Evolutionary conservation across 2,113 vertebrate species (phyloP), one percentile per base, ranked within the genome.

Genomic region (Myotis lucifugus): DNA sequence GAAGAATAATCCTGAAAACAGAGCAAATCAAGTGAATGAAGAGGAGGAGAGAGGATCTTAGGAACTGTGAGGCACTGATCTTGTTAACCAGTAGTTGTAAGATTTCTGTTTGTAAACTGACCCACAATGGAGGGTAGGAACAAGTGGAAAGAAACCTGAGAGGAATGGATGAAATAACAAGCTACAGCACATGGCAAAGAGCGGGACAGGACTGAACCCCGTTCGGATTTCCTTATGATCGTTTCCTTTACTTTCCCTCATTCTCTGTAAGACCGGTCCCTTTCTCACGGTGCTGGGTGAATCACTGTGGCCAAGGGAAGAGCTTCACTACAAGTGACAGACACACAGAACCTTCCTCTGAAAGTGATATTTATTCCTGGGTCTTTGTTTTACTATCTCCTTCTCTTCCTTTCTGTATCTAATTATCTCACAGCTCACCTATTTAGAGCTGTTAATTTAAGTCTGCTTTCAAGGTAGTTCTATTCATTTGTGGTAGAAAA

Each of bases 401-500:
- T 82, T 91, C 34, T 50, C 40, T 77, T 32, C 50, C n/a, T 87
- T 50, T 76, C 90, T 76, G 12, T 77, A 52, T n/a, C 61, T 78
- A 46, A 85, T 37, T 54, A 88, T 84, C 73, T 93, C 67, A 94
- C 48, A 92, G n/a, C 25, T 88, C 86, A 56, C 50, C 42, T 74
- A 37, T 19, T 92, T 42, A 66, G 18, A 94, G 19, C 42, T 93
- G 52, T 85, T 95, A 76, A 88, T 76, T 95, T 95, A 91, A 95
- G 54, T 94, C 95, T 97, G 82, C 29, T 92, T 97, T 97, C 91
- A 97, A 97, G 46, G 61, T 70, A 91, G 54, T 79, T 97, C 94
- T 81, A 97, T 96, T 97, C 85, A 78, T 97, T 97, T 40, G 1
- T 96, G 85, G n/a, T 95, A 25, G 23, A 95, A 92, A 94, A 97